Conservation (phyloP, 1,140 invertebrate species). For the Drosophila watanabei region DNA sequence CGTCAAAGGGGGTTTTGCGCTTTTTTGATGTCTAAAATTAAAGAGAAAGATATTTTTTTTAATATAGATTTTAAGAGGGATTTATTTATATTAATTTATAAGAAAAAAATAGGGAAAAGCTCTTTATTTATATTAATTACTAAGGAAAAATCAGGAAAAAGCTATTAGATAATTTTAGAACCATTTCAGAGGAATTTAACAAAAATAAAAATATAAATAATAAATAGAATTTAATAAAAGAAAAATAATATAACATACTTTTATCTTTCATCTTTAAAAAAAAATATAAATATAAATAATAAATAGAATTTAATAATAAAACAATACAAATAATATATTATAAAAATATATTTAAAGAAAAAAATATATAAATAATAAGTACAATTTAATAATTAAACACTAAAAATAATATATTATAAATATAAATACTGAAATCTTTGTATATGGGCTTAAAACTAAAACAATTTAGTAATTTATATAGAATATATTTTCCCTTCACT, state of each 20-base stretch:
- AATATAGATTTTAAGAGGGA: neutral
- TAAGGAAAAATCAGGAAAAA: neutral
- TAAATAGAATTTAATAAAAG: too few relatives aligned
- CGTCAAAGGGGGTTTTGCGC: conserved; percentile 66
- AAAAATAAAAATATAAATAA: neutral
- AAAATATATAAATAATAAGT: neutral
- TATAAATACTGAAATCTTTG: neutral
- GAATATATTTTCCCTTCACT: neutral
- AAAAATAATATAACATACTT: too few relatives aligned
- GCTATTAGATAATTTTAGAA: neutral
- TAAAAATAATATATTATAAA: neutral
- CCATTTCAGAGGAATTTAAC: too few relatives aligned
- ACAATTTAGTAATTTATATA: neutral
- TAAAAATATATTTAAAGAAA: too few relatives aligned
- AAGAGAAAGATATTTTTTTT: neutral
- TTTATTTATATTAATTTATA: neutral
- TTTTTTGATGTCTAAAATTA: conserved; percentile 75
- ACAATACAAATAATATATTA: too few relatives aligned
- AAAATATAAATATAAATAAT: too few relatives aligned
- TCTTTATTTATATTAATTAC: neutral
- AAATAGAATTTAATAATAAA: too few relatives aligned
- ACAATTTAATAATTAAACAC: neutral
- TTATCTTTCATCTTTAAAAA: too few relatives aligned
- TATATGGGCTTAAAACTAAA: neutral
- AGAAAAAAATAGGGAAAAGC: neutral